Percentiles rank a stretch among this genome's conserved stretches.
phyloP scores from a whole-genome alignment of 2,797 vertebrate species.

The Spea hammondii region DNA sequence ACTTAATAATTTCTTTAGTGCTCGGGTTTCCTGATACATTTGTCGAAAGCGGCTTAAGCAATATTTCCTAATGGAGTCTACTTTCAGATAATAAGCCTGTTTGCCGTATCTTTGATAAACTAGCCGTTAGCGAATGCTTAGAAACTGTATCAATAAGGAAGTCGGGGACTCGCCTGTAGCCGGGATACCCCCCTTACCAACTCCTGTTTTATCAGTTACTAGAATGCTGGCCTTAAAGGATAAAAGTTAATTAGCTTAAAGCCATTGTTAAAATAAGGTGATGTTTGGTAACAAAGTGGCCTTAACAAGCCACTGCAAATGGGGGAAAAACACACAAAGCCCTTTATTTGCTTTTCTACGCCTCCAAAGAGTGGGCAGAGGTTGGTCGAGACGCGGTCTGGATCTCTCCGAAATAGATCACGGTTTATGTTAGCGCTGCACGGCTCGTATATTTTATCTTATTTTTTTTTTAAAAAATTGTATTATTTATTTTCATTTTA shows the following conservation, averaged over 20 bases:
- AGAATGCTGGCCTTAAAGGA: conserved; percentile 54
- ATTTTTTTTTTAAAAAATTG: too few relatives aligned
- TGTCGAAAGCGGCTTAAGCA: conserved; percentile 56
- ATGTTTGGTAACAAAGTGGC: conserved; percentile 54
- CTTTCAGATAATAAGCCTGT: conserved; percentile 66
- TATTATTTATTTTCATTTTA: too few relatives aligned
- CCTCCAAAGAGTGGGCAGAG: conserved; percentile 10
- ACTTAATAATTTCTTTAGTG: conserved; percentile 51
- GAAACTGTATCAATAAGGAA: conserved; percentile 63
- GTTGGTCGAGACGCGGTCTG: background rate
- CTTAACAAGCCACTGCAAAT: conserved; percentile 20
- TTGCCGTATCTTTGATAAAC: conserved; percentile 65
- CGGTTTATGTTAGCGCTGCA: too few relatives aligned
- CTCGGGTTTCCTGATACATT: conserved; percentile 58
- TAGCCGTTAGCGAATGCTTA: conserved; percentile 66
- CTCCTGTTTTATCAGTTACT: conserved; percentile 63
- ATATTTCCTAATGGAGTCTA: conserved; percentile 64
- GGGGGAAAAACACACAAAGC: conserved; percentile 6
- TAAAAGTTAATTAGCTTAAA: conserved; percentile 60
- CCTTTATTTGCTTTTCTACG: conserved; percentile 13
- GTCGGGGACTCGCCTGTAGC: conserved; percentile 58
- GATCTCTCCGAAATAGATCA: too few relatives aligned
- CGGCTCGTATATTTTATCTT: too few relatives aligned
- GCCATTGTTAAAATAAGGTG: conserved; percentile 59
- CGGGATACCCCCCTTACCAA: conserved; percentile 60